Conservation (phyloP, 2,888 invertebrate genomes). For the Colletes collaris region DNA sequence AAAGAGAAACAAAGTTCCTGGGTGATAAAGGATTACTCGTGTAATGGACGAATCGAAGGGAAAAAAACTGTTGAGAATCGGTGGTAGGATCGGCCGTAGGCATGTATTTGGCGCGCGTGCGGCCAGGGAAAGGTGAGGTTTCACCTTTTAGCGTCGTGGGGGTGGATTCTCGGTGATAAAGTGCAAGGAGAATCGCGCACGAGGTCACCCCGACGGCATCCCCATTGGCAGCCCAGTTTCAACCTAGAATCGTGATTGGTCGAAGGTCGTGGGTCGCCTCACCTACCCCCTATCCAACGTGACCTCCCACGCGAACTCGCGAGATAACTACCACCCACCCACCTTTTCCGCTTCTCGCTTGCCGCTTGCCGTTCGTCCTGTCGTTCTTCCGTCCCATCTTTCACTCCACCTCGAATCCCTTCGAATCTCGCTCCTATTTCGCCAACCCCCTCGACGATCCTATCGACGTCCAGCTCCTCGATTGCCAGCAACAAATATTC, state of each 20-base stretch:
- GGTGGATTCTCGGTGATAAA: constrained; percentile 71
- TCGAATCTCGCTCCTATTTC: background rate
- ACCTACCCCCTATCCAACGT: constrained; percentile 77
- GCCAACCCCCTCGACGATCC: too few species aligned
- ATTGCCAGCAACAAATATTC: background rate
- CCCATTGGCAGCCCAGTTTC: constrained; percentile 78
- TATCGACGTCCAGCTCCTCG: background rate
- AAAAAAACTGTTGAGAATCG: too few species aligned
- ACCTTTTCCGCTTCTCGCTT: constrained; percentile 42
- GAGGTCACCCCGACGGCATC: constrained; percentile 73
- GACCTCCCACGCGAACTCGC: constrained; percentile 80
- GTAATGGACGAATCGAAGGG: too few species aligned
- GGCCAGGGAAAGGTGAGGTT: constrained; percentile 46
- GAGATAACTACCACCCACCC: constrained; percentile 72
- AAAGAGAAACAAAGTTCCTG: too few species aligned
- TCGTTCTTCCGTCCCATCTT: constrained; percentile 4
- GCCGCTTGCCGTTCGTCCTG: constrained; percentile 4
- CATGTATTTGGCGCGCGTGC: constrained; percentile 2
- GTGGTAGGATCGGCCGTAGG: too few species aligned
- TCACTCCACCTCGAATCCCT: constrained; percentile 5
- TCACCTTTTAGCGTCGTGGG: constrained; percentile 53
- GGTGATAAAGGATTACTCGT: too few species aligned
- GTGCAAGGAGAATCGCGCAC: constrained; percentile 75
- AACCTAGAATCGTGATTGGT: constrained; percentile 78
- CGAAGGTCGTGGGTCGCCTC: constrained; percentile 80